Base-by-base conservation (phyloP, 2,797 vertebrate species). In the Melanotaenia maccullochi region DNA sequence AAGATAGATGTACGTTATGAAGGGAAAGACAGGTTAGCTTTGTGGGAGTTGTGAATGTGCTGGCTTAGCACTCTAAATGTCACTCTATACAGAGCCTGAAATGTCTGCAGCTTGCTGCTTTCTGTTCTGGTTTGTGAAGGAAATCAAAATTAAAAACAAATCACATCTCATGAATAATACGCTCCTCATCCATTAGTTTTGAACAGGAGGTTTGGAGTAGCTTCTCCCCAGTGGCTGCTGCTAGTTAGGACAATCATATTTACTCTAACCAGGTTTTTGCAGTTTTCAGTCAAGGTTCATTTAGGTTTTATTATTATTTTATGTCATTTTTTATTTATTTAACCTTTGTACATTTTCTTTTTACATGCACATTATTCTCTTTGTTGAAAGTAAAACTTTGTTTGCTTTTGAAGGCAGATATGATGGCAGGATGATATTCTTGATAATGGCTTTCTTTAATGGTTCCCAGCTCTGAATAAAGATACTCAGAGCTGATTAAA, bases 161-260 rank as follows among this genome's bases (percentile, higher is more conserved):
- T 38, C 9, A 52, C 5, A 13, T 16, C 18, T 68, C 5, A 47
- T 36, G 33, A 61, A 36, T 52, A 74, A 52, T 4, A 33, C 5
- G 3, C 49, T 59, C 24, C 30, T 54, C 24, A 47, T 47, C 70
- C 30, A 33, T 47, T 47, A 22, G n/a, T 59, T 60, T 38, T 36
- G 16, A 57, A 42, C 22, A 20, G 33, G 14, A 56, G 14, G 1
- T 9, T 9, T 22, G 24, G 5, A 20, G 65, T n/a, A 4, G 25
- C 22, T 33, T 32, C 6, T 52, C 47, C 14, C 11, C 3, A 13
- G 30, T 11, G 5, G 24, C 36, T 32, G 35, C 38, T 51, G 58
- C 49, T 51, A 58, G 44, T 72, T 55, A 68, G 30, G 36, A 40
- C 32, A 11, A 55, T 11, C 30, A 38, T 16, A 14, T 40, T 16